Base-by-base conservation (phyloP, 2,797 vertebrate genomes). In the Varecia variegata region DNA sequence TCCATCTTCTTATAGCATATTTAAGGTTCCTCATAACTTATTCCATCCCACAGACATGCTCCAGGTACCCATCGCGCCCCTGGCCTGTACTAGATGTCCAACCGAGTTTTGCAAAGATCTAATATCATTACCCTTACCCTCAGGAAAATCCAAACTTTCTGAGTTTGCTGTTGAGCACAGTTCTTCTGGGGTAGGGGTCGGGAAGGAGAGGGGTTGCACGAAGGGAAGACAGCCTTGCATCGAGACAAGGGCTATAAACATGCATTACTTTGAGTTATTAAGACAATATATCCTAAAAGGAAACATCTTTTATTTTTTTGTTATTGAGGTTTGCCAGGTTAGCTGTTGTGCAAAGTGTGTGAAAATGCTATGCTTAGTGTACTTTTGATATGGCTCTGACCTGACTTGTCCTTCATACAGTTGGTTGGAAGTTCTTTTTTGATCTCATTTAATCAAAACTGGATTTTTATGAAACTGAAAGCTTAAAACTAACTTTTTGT, bases 361-460 rank as follows among this genome's bases (percentile, higher is more conserved):
- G 60, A 35, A n/a, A 60, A 82, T 14, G 35, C n/a, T 25, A 5
- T 38, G 15, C 83, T 85, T 86, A 45, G 25, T 62, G 4, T 47
- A 4, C 30, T 84, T 76, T 9, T 80, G 82, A 3, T 3, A 1
- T 54, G 71, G 14, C 71, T 87, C 74, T 79, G 21, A 65, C 23
- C 12, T 14, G 20, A 62, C 23, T 9, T 15, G 8, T 35, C 45
- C 80, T 58, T 86, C 94, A 54, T 80, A 58, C 8, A 50, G 40
- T 67, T 56, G 20, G 2, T 76, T 91, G 40, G 65, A 87, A 88
- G 85, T 62, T 90, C 25, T 83, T 86, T 71, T 70, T 47, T 96
- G 50, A 76, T 96, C 56, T n/a, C 45, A 2, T 65, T 86, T 97
- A 70, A 84, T 91, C 91, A 84, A 88, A 97, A 94, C 65, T 93